These are phyloP conservation scores for Anolis carolinensis DNA, from an alignment of 2,113 vertebrate genomes.

Conservation along the genomic window DNA sequence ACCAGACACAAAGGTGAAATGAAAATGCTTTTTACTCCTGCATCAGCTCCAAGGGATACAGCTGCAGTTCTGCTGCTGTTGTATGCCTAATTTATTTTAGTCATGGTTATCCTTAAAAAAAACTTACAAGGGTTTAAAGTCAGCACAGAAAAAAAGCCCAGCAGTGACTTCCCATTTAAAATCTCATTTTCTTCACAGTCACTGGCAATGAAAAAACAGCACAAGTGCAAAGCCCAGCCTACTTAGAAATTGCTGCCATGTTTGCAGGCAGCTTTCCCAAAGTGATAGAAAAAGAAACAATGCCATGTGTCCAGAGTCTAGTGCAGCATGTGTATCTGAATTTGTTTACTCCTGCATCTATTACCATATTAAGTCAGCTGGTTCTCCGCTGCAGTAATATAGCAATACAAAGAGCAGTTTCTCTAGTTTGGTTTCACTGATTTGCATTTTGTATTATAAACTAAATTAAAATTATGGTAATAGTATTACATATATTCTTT, in stretches of 20 bases:
- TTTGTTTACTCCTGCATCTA: constrained; percentile 27
- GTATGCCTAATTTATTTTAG: background rate
- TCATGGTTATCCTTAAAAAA: background rate
- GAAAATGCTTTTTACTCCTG: no score
- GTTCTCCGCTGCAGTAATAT: constrained; percentile 19
- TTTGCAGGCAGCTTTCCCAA: background rate
- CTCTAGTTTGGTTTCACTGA: constrained; percentile 51
- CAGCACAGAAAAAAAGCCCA: background rate
- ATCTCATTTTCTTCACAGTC: background rate
- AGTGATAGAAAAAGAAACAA: background rate
- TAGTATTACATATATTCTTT: constrained; percentile 44
- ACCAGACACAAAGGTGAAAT: no score
- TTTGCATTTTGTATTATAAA: constrained; percentile 59
- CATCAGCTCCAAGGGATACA: no score
- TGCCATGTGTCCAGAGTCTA: background rate
- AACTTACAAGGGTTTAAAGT: background rate
- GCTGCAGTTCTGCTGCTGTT: no score
- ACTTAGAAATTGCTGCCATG: background rate
- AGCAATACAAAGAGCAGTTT: constrained; percentile 44
- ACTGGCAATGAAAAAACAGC: background rate
- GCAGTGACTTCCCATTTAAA: background rate
- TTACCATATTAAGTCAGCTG: constrained; percentile 35
- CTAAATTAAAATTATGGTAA: constrained; percentile 57
- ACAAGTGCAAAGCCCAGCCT: background rate
- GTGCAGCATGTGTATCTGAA: background rate